Percentiles rank a stretch among this genome's conserved stretches.
Evolutionary conservation across 2,797 vertebrate species (phyloP).

Genomic region (Carduelis carduelis): DNA sequence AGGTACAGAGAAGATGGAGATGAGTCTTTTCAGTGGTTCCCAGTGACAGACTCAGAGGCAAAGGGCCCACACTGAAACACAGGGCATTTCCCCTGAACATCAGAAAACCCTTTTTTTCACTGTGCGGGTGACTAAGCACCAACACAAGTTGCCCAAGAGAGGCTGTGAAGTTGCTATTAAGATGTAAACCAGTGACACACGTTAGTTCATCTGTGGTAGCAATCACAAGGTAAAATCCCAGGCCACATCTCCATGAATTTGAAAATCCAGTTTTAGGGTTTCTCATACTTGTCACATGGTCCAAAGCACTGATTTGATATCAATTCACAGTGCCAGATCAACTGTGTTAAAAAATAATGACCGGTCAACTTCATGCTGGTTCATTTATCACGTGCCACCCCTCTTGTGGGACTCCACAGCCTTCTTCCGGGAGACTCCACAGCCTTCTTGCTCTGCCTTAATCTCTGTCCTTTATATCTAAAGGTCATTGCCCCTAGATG

Average conservation of each 20-base stretch:
- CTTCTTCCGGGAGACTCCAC: background rate
- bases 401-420: background rate
- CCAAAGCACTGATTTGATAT: background rate
- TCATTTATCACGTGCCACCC: background rate
- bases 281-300: background rate
- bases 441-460: background rate
- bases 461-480: background rate
- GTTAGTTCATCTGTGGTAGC: background rate
- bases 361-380: background rate
- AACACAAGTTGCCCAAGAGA: background rate
- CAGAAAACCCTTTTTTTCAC: background rate
- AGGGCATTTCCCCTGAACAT: background rate
- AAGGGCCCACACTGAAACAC: background rate
- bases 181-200: background rate
- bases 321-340: background rate
- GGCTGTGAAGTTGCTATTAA: background rate
- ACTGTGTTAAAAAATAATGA: background rate
- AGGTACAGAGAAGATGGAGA: background rate
- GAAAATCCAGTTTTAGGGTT: background rate
- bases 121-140: background rate
- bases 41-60: background rate
- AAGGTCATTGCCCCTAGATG: background rate
- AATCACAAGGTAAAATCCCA: background rate
- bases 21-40: background rate
- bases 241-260: background rate